Base-by-base conservation (phyloP, 2,113 vertebrate species). In the Heteronetta atricapilla region DNA sequence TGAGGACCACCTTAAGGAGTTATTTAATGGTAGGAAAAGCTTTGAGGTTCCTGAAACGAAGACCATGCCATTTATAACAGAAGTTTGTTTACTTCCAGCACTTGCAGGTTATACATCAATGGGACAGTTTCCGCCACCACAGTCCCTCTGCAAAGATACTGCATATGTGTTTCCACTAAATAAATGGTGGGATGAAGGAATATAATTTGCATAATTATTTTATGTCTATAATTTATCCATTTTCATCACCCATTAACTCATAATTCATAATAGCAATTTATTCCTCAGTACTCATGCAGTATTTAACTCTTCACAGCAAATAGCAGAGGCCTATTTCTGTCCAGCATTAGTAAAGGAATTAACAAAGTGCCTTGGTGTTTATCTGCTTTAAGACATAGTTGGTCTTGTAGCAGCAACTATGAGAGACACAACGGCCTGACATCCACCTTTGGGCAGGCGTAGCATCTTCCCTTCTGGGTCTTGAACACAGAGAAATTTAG, bases 141-240 rank as follows among this genome's bases (percentile, higher is more conserved):
- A 66, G 52, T 63, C 79, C 70, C 56, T 78, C 42, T 91, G 40
- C 74, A 44, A 75, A 93, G 81, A 86, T 44, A 85, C 21, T 46
- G 3, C 26, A 1, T 40, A 72, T 91, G 72, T 70, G 40, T 52
- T 83, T 84, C 56, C n/a, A 63, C 73, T 72, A 75, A 88, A 94
- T 52, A 92, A 95, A 86, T 92, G 6, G 86, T 80, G 77, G 52
- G 52, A 63, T 60, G 64, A 86, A 90, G 46, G 25, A 89, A 83
- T 76, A 56, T 36, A 48, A 92, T 95, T 97, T 97, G 60, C 86
- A 88, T 95, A 93, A 86, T 90, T 78, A 93, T 63, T 90, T 95
- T 62, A 72, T 90, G 90, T 75, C 52, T 86, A 26, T 88, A 91
- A 91, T 95, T 88, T 84, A 94, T 93, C 48, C 22, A 20, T 92